These are phyloP conservation scores for Loriculus beryllinus DNA, from an alignment of 2,797 vertebrate genomes.

Conservation along the genomic window DNA sequence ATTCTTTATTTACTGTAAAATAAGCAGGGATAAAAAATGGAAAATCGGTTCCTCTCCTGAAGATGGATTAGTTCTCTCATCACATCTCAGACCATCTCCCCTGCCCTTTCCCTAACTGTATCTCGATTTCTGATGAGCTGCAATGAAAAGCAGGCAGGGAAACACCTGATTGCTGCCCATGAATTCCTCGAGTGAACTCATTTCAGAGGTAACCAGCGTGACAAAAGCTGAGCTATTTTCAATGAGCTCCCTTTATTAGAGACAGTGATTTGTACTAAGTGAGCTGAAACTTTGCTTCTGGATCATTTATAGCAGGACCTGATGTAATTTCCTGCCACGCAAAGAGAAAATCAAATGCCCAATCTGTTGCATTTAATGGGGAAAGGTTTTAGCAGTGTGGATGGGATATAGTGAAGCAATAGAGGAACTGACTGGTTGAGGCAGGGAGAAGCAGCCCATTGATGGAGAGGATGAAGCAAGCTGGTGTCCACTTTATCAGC, in stretches of 20 bases:
- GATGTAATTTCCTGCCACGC: neutral
- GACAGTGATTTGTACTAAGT: neutral
- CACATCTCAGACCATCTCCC: neutral
- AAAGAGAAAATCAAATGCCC: neutral
- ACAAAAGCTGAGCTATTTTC: neutral
- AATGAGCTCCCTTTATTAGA: neutral
- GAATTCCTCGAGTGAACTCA: neutral
- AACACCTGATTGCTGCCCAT: neutral
- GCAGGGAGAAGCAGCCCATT: neutral
- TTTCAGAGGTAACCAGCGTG: neutral
- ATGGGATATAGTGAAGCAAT: neutral
- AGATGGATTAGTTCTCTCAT: neutral
- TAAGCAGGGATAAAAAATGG: neutral
- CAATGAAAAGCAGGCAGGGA: neutral
- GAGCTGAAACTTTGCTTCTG: neutral
- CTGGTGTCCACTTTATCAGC: neutral
- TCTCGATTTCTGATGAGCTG: neutral
- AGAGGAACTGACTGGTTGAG: neutral
- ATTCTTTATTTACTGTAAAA: conserved; percentile 45
- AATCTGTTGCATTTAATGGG: neutral
- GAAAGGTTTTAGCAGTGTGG: neutral
- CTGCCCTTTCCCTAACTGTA: neutral
- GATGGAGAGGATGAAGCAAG: neutral
- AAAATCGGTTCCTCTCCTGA: neutral
- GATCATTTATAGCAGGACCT: neutral